Evolutionary conservation across 2,888 invertebrate species (phyloP), one percentile per base, ranked within the genome.

Genomic region (Dicyrtomina minuta): DNA sequence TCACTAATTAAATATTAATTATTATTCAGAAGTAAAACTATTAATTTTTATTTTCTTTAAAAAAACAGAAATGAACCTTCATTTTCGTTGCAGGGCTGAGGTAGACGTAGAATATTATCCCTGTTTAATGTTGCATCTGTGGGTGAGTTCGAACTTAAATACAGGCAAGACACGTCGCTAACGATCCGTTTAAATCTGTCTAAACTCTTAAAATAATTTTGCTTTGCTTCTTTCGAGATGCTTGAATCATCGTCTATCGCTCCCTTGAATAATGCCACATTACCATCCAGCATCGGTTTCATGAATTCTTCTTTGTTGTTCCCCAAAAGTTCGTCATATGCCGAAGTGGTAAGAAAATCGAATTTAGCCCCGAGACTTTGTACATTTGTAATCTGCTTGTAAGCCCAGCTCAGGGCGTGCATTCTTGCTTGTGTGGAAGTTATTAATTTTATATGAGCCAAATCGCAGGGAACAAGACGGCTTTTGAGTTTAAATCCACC

Each of bases 331-430:
- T n/a, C n/a, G 5, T 62, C 46, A 5, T 8, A 49, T n/a, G 24
- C 1, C 8, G 17, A 8, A 8, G 5, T 17, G 26, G 13, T 12
- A 17, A 62, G 44, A 26, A 46, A 62, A 20, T 39, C 43, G 17
- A 66, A 66, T 15, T 55, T 39, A 17, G 17, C 17, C 8, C 2
- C 6, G 8, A 66, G 15, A 20, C 12, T 22, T 2, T 1, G 1
- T 12, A 15, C 15, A 22, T 56, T 56, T 2, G 39, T 33, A 5
- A n/a, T 15, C 10, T 15, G 15, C 26, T 66, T 66, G 56, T 56
- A 66, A 4, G 56, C 66, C 66, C 66, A 66, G 27, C 55, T 39
- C 4, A 66, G 17, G 12, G 55, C 55, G n/a, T 66, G 66, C 12
- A 66, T 41, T 33, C 24, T 24, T 4, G 66, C 66, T 4, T 66